Percentiles rank a stretch among this genome's conserved stretches.
These are phyloP conservation scores for Phrixothrix hirtus DNA, from an alignment of 2,888 invertebrate species.

Conservation along the genomic window DNA sequence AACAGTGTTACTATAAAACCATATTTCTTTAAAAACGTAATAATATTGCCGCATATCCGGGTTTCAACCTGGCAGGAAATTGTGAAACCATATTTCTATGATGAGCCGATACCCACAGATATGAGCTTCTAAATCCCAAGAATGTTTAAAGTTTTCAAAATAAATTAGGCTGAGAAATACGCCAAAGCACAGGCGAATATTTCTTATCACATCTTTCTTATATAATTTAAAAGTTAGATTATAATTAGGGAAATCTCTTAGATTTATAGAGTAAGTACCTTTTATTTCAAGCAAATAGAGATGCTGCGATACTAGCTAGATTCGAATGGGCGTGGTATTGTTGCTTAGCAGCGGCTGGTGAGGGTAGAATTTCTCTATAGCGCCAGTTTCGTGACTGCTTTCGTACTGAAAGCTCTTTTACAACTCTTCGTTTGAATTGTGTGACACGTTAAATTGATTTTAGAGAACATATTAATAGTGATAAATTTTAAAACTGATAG, in stretches of 20 bases:
- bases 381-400: constrained; percentile 45
- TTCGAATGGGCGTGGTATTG: constrained; percentile 47
- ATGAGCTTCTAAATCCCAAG: constrained; percentile 8
- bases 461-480: constrained; percentile 4
- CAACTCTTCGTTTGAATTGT: constrained; percentile 11
- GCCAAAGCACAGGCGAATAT: no score
- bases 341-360: constrained; percentile 51
- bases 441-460: constrained; percentile 18
- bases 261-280: constrained; percentile 6
- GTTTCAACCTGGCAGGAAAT: constrained; percentile 16
- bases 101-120: constrained; percentile 6
- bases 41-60: constrained; percentile 4
- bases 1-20: no score
- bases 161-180: no score
- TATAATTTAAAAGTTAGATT: no score
- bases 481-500: not conserved
- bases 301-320: constrained; percentile 26
- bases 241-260: no score
- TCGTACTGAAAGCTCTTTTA: constrained; percentile 39
- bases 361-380: constrained; percentile 47
- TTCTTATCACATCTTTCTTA: no score
- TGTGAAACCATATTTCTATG: constrained; percentile 16
- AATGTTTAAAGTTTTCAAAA: no score
- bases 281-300: constrained; percentile 21
- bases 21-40: no score